phyloP scores from a whole-genome alignment of 2,888 invertebrate genomes.

The Cephus sareptanus region DNA sequence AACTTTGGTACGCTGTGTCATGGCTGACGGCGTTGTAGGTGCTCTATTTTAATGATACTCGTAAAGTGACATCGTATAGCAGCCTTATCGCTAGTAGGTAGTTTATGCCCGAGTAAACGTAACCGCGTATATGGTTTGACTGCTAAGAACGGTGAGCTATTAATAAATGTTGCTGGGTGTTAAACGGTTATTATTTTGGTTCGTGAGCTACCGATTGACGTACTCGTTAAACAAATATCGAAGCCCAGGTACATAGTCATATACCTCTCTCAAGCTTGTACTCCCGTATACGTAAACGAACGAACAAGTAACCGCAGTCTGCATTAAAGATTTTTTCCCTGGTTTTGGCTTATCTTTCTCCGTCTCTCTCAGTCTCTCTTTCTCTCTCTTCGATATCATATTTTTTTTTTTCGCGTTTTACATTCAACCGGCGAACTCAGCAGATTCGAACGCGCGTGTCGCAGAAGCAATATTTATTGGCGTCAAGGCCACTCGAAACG shows the following conservation, averaged over 20 bases:
- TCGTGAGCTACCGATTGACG: neutral
- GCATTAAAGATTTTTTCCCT: constrained; percentile 1
- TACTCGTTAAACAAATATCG: neutral
- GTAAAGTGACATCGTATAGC: neutral
- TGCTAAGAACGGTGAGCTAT: constrained; percentile 12
- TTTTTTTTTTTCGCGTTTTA: neutral
- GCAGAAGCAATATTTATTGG: neutral
- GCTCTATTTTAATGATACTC: neutral
- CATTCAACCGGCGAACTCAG: neutral
- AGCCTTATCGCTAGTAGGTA: neutral
- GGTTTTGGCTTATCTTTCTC: neutral
- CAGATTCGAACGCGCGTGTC: neutral
- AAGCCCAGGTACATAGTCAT: neutral
- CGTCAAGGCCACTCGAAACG: neutral
- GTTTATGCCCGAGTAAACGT: neutral
- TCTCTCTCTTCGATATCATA: neutral
- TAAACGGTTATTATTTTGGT: neutral
- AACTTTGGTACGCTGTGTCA: neutral
- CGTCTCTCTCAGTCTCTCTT: neutral
- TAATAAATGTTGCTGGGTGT: constrained; percentile 21
- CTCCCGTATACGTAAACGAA: neutral
- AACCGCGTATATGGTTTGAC: neutral
- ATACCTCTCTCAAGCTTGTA: neutral
- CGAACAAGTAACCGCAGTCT: constrained; percentile 21
- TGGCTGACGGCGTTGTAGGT: neutral